Conservation (phyloP, 2,888 invertebrate genomes). For the Drosophila koepferae region DNA sequence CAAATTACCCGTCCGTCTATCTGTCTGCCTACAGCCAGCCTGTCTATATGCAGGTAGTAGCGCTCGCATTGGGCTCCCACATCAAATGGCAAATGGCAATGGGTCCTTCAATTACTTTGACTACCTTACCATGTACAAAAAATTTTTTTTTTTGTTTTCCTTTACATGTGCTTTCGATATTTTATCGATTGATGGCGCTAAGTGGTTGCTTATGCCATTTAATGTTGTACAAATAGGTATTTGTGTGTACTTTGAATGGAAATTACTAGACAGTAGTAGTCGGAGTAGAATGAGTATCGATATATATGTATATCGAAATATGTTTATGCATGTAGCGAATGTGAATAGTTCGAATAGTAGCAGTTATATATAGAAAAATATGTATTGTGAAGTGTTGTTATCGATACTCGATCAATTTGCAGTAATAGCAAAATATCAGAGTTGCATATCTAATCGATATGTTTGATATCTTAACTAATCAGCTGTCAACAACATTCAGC, state of each 20-base stretch:
- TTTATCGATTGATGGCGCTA: constrained; percentile 4
- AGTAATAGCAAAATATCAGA: not conserved
- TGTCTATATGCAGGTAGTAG: constrained; percentile 12
- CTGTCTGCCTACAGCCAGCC: not conserved
- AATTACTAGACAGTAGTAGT: not conserved
- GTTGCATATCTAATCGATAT: not conserved
- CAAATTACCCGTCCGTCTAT: constrained; percentile 29
- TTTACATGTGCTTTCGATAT: constrained; percentile 1
- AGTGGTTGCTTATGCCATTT: not conserved
- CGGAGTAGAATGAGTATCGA: not conserved
- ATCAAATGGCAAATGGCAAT: not conserved
- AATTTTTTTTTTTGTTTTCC: not conserved
- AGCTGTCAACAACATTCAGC: too few species aligned
- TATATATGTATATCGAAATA: not conserved
- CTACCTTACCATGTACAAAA: not conserved
- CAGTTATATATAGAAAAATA: not conserved
- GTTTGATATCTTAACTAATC: not conserved
- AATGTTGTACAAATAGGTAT: not conserved
- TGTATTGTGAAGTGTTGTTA: not conserved
- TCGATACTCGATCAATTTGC: not conserved
- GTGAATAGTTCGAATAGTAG: too few species aligned
- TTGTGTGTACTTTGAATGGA: not conserved
- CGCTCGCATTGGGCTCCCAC: not conserved
- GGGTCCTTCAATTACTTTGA: constrained; percentile 4
- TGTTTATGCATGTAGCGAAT: not conserved